These are phyloP conservation scores for Aproaerema taeniolella DNA, from an alignment of 2,888 invertebrate genomes.

Conservation along the genomic window DNA sequence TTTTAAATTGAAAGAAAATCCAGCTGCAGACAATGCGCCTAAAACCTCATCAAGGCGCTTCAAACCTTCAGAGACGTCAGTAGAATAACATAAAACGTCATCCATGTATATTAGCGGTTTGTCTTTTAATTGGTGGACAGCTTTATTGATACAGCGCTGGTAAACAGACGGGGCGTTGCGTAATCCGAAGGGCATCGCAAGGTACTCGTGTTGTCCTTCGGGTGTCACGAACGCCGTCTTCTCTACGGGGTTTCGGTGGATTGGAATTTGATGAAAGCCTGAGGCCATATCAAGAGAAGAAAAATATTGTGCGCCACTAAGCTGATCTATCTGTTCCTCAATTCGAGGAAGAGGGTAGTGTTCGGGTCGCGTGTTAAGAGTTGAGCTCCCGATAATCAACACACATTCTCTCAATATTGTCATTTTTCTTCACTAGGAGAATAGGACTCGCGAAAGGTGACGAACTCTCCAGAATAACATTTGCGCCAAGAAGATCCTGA, in stretches of 20 bases:
- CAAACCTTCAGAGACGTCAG: slow-evolving; percentile 13
- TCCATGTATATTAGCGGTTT: slow-evolving; percentile 20
- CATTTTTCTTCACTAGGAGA: neutral
- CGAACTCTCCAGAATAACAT: neutral
- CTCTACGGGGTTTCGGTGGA: slow-evolving; percentile 19
- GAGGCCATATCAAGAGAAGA: slow-evolving; percentile 25
- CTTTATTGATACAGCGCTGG: slow-evolving; percentile 22
- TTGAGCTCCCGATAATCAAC: neutral
- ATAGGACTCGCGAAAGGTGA: slow-evolving; percentile 1
- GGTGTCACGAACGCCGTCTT: too few species aligned
- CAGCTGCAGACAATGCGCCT: slow-evolving; percentile 11
- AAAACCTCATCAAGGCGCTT: slow-evolving; percentile 12
- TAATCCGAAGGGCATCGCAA: too few species aligned
- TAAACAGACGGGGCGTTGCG: neutral
- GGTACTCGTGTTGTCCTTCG: too few species aligned
- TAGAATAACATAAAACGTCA: slow-evolving; percentile 19
- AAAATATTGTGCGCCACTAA: slow-evolving; percentile 18
- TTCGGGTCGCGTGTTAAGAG: neutral
- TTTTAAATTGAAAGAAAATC: slow-evolving; percentile 18
- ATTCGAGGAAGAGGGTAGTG: too few species aligned
- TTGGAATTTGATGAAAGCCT: too few species aligned
- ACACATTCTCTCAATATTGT: too few species aligned
- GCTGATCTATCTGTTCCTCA: slow-evolving; percentile 1
- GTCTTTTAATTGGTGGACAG: slow-evolving; percentile 12
- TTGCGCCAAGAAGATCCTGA: neutral